A percentile compares a stretch with the other conserved stretches of the same genome.
Conservation (phyloP, 2,888 invertebrate species). For the Apotomis betuletana region DNA sequence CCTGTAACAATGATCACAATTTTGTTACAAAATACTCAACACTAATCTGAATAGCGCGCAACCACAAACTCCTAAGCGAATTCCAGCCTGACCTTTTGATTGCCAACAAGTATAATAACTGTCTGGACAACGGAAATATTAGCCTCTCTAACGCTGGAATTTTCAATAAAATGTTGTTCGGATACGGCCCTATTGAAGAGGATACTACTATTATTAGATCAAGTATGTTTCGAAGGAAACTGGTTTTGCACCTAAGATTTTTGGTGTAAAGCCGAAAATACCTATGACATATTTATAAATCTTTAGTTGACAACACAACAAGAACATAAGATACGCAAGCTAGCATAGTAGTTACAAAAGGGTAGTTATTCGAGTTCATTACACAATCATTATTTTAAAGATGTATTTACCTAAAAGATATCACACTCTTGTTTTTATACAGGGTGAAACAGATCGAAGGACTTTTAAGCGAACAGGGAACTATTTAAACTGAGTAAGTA, state of each 20-base stretch:
- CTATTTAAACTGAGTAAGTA: no score
- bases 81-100: conserved; percentile 23
- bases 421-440: no score
- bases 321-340: no score
- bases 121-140: conserved; percentile 31
- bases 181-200: conserved; percentile 9
- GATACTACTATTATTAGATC: conserved; percentile 8
- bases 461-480: no score
- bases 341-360: no score
- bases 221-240: conserved; percentile 5
- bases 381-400: no score
- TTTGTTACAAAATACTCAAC: background rate
- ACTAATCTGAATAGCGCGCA: background rate
- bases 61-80: conserved; percentile 18
- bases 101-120: conserved; percentile 24
- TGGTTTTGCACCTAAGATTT: background rate
- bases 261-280: background rate
- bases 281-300: no score
- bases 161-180: conserved; percentile 34
- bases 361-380: no score
- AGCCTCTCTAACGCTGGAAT: conserved; percentile 31
- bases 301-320: no score
- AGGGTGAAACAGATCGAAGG: no score
- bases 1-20: background rate
- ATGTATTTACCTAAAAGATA: no score